A percentile compares a stretch with the other conserved stretches of the same genome.
phyloP scores from a whole-genome alignment of 2,888 invertebrate species.

The Volucella zonaria region DNA sequence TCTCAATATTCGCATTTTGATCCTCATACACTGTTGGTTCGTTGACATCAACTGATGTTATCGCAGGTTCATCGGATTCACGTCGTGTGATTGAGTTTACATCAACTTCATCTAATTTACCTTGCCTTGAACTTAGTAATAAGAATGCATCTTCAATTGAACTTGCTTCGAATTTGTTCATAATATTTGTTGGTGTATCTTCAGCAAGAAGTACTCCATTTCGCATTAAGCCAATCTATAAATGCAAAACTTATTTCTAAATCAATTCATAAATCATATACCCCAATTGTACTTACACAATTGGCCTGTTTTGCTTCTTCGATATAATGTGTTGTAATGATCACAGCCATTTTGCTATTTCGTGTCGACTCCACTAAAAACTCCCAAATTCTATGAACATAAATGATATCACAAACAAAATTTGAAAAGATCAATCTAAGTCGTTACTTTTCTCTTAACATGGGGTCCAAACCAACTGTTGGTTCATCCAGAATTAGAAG shows the following conservation, averaged over 20 bases:
- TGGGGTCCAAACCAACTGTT: conserved; percentile 96
- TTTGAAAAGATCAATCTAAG: background rate
- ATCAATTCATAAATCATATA: background rate
- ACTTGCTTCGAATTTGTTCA: conserved; percentile 87
- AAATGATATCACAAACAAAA: background rate
- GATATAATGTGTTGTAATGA: conserved; percentile 97
- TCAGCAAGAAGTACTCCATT: conserved; percentile 93
- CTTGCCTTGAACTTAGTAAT: conserved; percentile 86
- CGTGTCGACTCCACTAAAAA: conserved; percentile 89
- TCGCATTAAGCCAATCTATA: conserved; percentile 94
- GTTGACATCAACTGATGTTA: conserved; percentile 78
- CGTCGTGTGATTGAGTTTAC: conserved; percentile 74
- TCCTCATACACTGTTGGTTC: conserved; percentile 74
- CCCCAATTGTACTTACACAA: conserved; percentile 84
- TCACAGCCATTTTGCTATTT: conserved; percentile 89
- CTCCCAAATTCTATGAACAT: conserved; percentile 90
- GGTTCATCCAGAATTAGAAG: conserved; percentile 95
- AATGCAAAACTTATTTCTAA: conserved; percentile 25
- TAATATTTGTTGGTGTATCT: conserved; percentile 89
- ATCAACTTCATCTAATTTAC: conserved; percentile 80
- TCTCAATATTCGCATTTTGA: conserved; percentile 72
- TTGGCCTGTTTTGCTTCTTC: conserved; percentile 94
- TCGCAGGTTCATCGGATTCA: conserved; percentile 76
- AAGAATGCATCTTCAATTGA: conserved; percentile 95
- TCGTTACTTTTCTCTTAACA: conserved; percentile 89